These are phyloP conservation scores for Plebejus argus DNA, from an alignment of 2,888 invertebrate genomes.

Conservation along the genomic window DNA sequence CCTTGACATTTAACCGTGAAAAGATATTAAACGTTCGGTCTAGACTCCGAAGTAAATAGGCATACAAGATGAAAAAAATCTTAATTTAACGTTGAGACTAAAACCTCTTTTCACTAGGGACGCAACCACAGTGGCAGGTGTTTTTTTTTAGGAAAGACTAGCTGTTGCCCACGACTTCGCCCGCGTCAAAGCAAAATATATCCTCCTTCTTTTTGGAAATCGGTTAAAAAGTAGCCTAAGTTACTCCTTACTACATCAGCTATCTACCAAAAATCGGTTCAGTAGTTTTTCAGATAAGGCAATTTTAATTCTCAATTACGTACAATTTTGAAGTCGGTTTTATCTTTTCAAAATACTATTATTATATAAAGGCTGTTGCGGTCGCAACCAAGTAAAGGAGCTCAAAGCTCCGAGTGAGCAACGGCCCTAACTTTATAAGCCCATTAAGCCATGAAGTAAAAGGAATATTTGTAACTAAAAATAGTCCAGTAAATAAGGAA, in stretches of 20 bases:
- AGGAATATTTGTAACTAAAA: conserved; percentile 14
- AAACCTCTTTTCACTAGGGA: not conserved
- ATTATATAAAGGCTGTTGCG: not conserved
- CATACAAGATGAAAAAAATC: not conserved
- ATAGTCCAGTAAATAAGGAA: not conserved
- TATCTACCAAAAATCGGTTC: no score
- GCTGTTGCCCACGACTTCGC: no score
- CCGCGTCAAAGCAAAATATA: no score
- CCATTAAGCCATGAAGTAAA: not conserved
- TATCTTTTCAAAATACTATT: no score
- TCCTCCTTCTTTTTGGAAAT: no score
- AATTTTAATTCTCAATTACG: no score
- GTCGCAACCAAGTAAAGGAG: not conserved
- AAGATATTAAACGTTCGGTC: not conserved
- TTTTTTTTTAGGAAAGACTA: no score
- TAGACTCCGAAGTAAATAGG: not conserved
- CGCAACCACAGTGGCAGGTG: not conserved
- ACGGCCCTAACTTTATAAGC: not conserved
- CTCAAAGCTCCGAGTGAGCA: not conserved
- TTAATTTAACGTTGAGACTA: not conserved
- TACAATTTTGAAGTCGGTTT: no score
- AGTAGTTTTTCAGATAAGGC: no score
- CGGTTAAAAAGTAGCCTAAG: no score
- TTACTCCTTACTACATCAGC: no score
- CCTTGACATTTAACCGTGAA: not conserved